Evolutionary conservation across 2,113 vertebrate genomes (phyloP), one percentile per base, ranked within the genome.

Genomic region (Erythrolamprus reginae): DNA sequence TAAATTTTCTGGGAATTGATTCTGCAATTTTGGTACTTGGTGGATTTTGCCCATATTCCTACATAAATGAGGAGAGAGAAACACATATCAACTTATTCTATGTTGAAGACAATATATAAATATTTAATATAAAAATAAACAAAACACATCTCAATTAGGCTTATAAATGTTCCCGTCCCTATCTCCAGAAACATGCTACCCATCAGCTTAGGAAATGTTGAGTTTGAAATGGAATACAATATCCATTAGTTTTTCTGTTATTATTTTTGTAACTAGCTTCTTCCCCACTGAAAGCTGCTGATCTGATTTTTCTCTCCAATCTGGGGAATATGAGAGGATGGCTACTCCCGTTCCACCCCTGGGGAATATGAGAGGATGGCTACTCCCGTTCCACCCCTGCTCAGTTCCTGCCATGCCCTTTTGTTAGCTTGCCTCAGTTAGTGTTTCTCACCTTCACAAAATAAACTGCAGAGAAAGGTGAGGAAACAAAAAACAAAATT

Each of bases 31-130:
- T n/a, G n/a, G n/a, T n/a, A n/a, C n/a, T n/a, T n/a, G n/a, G n/a
- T n/a, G n/a, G n/a, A n/a, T 94, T 92, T 89, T 91, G 42, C 84
- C 90, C 2, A 1, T 70, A 92, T 95, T 94, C 94, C 92, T 10
- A 89, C 92, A 33, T 28, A 83, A 1, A 0, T 90, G 47, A 24
- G 82, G 89, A 6, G 2, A 55, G 83, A 56, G 48, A 92, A 93
- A 56, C 55, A 56, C 7, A 56, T 56, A 56, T 2, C 23, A 26
- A 26, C 2, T 9, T 56, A 23, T 56, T 56, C 55, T 56, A 56
- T 56, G 55, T 56, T 21, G 21, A 55, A 23, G 21, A 8, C 2
- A 56, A 56, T 56, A 56, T 56, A 56, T 21, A 56, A 23, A 56
- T 61, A 61, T 61, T 61, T 61, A 61, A 28, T 61, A 61, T 28